Percentiles rank a stretch among this genome's conserved stretches.
Conservation (phyloP, 2,113 vertebrate species). For the Archilochus colubris region DNA sequence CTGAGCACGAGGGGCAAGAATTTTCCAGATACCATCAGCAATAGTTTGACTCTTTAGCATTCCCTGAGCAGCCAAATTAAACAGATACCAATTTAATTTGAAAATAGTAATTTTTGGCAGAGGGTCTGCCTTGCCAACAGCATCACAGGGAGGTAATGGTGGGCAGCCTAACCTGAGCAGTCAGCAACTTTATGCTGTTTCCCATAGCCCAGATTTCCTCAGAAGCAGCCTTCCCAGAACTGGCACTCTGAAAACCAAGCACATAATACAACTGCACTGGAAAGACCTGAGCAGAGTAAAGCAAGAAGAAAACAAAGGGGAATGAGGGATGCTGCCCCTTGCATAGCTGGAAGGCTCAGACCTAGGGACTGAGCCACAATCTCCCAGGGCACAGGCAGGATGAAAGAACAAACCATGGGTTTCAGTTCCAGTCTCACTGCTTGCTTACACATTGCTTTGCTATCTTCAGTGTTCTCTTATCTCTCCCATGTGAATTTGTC, state of each 20-base stretch:
- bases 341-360: not conserved
- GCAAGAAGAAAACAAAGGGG: not conserved
- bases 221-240: not conserved
- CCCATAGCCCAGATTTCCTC: not conserved
- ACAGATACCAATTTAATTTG: not conserved
- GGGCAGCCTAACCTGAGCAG: not conserved
- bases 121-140: not conserved
- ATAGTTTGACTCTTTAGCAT: not conserved
- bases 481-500: not conserved
- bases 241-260: not conserved
- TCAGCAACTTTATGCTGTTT: not conserved
- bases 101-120: not conserved
- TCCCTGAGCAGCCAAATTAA: not conserved
- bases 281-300: not conserved
- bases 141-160: not conserved
- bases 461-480: not conserved
- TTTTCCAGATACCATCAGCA: not conserved
- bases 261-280: rapidly evolving
- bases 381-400: not conserved
- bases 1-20: not conserved
- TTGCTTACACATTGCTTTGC: not conserved
- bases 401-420: not conserved
- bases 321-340: not conserved
- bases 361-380: not conserved
- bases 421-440: not conserved